phyloP scores from a whole-genome alignment of 2,113 vertebrate genomes.

The Balaeniceps rex region DNA sequence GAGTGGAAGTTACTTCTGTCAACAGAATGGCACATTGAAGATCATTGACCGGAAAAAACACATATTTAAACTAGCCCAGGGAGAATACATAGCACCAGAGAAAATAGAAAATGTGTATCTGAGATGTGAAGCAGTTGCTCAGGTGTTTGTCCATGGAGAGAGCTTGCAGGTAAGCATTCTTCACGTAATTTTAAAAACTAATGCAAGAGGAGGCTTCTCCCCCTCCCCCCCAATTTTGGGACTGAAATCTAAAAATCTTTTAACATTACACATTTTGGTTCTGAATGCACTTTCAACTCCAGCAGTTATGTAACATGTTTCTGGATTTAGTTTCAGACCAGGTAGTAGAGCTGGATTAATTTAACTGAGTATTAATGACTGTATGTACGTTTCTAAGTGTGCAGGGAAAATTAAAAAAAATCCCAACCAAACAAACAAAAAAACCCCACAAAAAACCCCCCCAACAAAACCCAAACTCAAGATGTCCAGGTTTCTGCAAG shows the following conservation, averaged over 20 bases:
- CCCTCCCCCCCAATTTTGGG: accelerated
- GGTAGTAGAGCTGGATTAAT: neutral
- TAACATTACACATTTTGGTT: neutral
- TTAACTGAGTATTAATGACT: neutral
- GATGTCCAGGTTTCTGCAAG: neutral
- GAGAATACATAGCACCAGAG: slow-evolving; percentile 97
- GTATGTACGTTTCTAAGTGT: neutral
- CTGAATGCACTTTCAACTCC: neutral
- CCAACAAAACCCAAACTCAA: neutral
- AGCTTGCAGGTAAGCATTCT: slow-evolving; percentile 85
- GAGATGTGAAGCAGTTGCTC: slow-evolving; percentile 86
- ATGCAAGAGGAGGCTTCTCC: neutral
- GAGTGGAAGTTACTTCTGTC: neutral
- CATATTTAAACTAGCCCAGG: slow-evolving; percentile 97
- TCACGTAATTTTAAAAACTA: neutral
- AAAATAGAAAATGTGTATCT: slow-evolving; percentile 93
- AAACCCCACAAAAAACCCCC: neutral
- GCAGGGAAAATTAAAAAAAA: neutral
- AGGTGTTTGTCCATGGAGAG: slow-evolving; percentile 93
- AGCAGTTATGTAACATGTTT: neutral
- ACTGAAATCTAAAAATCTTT: neutral
- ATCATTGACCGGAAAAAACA: slow-evolving; percentile 96
- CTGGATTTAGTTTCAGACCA: neutral
- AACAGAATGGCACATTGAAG: slow-evolving; percentile 93
- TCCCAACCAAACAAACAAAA: no score